Evolutionary conservation across 1,140 invertebrate species (phyloP).

Genomic region (Ceratina japonica): DNA sequence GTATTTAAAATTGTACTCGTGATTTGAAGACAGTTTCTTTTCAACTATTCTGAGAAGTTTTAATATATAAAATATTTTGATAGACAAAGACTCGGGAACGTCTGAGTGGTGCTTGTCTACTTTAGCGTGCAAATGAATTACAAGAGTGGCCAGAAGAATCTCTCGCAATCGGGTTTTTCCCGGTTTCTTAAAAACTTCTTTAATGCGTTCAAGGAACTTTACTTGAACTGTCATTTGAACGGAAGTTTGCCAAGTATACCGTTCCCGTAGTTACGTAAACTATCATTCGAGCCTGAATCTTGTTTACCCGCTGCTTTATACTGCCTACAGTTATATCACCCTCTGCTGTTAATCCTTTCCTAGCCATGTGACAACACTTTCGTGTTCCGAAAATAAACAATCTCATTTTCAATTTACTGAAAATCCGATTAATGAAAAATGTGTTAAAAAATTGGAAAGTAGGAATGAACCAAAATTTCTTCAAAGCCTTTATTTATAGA

Average conservation of each 20-base stretch:
- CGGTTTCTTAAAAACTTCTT: constrained; percentile 1
- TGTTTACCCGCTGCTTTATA: background rate
- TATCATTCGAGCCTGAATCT: background rate
- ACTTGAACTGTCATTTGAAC: background rate
- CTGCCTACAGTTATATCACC: background rate
- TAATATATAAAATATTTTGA: no score
- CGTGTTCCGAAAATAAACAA: no score
- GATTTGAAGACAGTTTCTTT: no score
- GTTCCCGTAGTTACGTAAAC: constrained; percentile 1
- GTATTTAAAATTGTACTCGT: no score
- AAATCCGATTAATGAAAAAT: no score
- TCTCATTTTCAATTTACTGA: no score
- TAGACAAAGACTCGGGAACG: background rate
- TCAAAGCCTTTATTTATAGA: no score
- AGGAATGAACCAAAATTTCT: no score
- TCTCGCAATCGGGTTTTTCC: constrained; percentile 20
- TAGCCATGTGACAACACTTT: background rate
- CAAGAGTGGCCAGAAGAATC: constrained; percentile 17
- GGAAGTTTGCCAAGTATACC: constrained; percentile 9
- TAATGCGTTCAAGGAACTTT: constrained; percentile 10
- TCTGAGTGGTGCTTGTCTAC: constrained; percentile 2
- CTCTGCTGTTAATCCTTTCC: background rate
- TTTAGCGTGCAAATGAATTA: constrained; percentile 27
- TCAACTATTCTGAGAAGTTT: no score
- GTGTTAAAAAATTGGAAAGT: no score